Evolutionary conservation across 2,113 vertebrate genomes (phyloP), one percentile per base, ranked within the genome.

Genomic region (Gopherus evgoodei): DNA sequence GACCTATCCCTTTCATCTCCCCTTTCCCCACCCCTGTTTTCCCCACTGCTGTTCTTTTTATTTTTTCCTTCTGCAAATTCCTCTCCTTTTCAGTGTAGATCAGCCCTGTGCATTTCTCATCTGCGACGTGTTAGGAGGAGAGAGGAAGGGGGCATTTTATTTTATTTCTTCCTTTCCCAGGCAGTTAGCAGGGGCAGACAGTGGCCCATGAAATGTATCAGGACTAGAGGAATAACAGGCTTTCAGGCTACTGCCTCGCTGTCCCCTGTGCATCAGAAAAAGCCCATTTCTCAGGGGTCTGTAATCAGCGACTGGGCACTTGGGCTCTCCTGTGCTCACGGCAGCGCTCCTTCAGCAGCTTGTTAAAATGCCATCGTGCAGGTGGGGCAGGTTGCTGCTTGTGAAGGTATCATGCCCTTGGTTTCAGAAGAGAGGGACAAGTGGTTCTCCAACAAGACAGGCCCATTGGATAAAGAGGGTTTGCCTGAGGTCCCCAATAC

Each of bases 41-140:
- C 52, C 79, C 38, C 90, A 44, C n/a, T 59, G 52, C 80, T 13
- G 2, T 62, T 59, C 5, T 38, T 29, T 42, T 42, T 42, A 42
- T 90, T 27, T 38, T 22, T 88, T 21, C 80, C 69, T 90, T 83
- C 83, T 91, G 50, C 53, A 22, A 21, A 57, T 52, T 88, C 29
- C 19, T 22, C 78, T 53, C 92, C 88, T 97, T 91, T 90, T 56
- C 94, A 94, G 81, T 83, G 88, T 91, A 96, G 90, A 96, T 88
- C 83, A 90, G 88, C 72, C 76, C 86, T 47, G 49, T n/a, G 21
- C 31, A 8, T n/a, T 97, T 44, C 81, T 92, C 86, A 12, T 93
- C 65, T 76, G 6, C 50, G 54, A 35, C 14, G 62, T 75, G 54
- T 79, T 52, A 38, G 13, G 0, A 1, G 29, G 4, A 3, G n/a